phyloP scores from a whole-genome alignment of 2,888 invertebrate species.

The Callinectes sapidus region DNA sequence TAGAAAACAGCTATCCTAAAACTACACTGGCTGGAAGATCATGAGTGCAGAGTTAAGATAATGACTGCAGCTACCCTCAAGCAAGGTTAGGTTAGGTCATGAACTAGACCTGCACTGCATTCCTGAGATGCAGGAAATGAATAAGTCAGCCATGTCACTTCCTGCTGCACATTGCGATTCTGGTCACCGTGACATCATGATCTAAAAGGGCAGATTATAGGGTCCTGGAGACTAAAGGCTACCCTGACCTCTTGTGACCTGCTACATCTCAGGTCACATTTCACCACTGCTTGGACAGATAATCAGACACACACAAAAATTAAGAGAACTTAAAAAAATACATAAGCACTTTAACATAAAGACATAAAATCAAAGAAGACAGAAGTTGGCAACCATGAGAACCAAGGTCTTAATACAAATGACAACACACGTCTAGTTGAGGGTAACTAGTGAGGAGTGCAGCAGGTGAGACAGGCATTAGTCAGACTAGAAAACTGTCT shows the following conservation, averaged over 20 bases:
- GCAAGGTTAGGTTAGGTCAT: constrained; percentile 26
- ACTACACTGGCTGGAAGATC: not conserved
- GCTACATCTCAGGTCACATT: constrained; percentile 13
- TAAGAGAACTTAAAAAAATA: not conserved
- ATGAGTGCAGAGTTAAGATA: not conserved
- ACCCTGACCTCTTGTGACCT: not conserved
- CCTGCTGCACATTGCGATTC: not conserved
- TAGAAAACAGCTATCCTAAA: not conserved
- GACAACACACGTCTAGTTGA: not conserved
- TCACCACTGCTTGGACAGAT: not conserved
- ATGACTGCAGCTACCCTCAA: constrained; percentile 1
- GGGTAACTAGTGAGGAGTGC: not conserved
- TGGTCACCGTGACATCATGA: not conserved
- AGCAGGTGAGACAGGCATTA: not conserved
- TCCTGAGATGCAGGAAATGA: not conserved
- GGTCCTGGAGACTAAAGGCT: not conserved
- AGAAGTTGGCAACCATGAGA: constrained; percentile 21
- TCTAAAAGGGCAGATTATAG: constrained; percentile 2
- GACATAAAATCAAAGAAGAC: not conserved
- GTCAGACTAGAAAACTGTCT: not conserved
- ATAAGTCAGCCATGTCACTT: constrained; percentile 13
- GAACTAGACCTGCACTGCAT: not conserved
- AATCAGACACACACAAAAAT: not conserved
- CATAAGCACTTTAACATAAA: not conserved
- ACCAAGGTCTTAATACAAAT: not conserved